Conservation (phyloP, 1,140 invertebrate genomes). For the Temnothorax longispinosus region DNA sequence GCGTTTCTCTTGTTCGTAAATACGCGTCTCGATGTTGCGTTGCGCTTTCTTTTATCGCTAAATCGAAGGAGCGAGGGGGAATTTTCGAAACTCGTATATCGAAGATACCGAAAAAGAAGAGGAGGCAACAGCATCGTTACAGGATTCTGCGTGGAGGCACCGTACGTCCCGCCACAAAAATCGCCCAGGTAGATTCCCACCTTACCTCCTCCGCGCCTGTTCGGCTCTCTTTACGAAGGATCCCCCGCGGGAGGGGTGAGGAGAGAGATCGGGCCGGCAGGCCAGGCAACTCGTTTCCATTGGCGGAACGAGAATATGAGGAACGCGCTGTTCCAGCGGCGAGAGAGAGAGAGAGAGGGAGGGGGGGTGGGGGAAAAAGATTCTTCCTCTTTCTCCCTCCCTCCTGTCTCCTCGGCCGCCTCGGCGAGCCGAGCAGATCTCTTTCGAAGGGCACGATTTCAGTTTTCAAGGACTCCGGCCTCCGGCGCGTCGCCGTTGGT, state of each 20-base stretch:
- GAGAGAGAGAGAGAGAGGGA: not conserved
- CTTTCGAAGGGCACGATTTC: slow-evolving; percentile 86
- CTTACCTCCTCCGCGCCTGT: slow-evolving; percentile 70
- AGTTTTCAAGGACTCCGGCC: slow-evolving; percentile 84
- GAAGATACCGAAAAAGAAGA: too few relatives aligned
- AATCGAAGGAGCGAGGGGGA: not conserved
- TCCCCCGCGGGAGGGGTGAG: slow-evolving; percentile 24
- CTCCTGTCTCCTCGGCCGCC: slow-evolving; percentile 60
- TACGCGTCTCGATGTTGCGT: not conserved
- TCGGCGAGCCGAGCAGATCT: slow-evolving; percentile 80
- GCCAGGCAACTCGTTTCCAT: slow-evolving; percentile 52
- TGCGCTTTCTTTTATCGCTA: not conserved
- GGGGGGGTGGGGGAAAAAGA: slow-evolving; percentile 34
- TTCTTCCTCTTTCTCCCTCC: slow-evolving; percentile 73
- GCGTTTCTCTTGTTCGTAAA: too few relatives aligned
- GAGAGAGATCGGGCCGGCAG: slow-evolving; percentile 8
- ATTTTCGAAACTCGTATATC: slow-evolving; percentile 41
- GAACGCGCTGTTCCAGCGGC: slow-evolving; percentile 36
- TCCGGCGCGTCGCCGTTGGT: slow-evolving; percentile 73
- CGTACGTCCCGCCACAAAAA: slow-evolving; percentile 84
- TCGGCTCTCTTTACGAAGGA: slow-evolving; percentile 75
- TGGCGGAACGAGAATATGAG: slow-evolving; percentile 69
- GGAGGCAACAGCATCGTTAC: slow-evolving; percentile 50
- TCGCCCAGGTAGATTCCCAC: slow-evolving; percentile 83
- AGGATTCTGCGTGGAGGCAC: slow-evolving; percentile 70